phyloP scores from a whole-genome alignment of 1,140 invertebrate species.

The Drosophila sechellia region DNA sequence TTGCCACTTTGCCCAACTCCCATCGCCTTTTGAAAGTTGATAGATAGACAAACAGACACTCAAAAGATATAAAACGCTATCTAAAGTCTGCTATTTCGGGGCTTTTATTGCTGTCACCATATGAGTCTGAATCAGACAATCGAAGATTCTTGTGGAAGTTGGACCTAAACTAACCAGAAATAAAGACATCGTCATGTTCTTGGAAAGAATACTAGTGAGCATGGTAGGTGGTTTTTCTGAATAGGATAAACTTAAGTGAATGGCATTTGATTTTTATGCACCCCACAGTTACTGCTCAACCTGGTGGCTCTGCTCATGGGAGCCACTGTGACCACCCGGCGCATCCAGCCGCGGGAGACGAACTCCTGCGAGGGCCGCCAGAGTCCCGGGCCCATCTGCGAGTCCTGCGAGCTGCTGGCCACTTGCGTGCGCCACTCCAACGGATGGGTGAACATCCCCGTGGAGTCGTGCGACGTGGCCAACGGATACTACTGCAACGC shows the following conservation, averaged over 20 bases:
- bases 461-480: constrained; percentile 76
- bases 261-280: too few species aligned
- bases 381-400: constrained; percentile 75
- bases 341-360: constrained; percentile 68
- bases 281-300: constrained; percentile 44
- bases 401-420: constrained; percentile 77
- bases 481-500: constrained; percentile 82
- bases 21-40: constrained; percentile 67
- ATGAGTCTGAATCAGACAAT: constrained; percentile 55
- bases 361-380: constrained; percentile 70
- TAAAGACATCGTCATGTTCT: constrained; percentile 44
- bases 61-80: constrained; percentile 59
- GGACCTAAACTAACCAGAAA: constrained; percentile 29
- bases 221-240: constrained; percentile 33
- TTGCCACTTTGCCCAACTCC: constrained; percentile 58
- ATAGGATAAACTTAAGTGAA: neutral
- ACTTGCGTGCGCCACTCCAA: constrained; percentile 78
- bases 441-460: constrained; percentile 80
- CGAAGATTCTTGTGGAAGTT: constrained; percentile 39
- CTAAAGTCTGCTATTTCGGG: constrained; percentile 51
- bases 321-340: constrained; percentile 51
- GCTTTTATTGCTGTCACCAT: constrained; percentile 43
- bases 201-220: constrained; percentile 31
- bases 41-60: constrained; percentile 53
- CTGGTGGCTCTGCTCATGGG: constrained; percentile 14